Evolutionary conservation across 30 jellyfish, hydroid and myxozoan genomes (phyloP).

Genomic region (Pelagia noctiluca): DNA sequence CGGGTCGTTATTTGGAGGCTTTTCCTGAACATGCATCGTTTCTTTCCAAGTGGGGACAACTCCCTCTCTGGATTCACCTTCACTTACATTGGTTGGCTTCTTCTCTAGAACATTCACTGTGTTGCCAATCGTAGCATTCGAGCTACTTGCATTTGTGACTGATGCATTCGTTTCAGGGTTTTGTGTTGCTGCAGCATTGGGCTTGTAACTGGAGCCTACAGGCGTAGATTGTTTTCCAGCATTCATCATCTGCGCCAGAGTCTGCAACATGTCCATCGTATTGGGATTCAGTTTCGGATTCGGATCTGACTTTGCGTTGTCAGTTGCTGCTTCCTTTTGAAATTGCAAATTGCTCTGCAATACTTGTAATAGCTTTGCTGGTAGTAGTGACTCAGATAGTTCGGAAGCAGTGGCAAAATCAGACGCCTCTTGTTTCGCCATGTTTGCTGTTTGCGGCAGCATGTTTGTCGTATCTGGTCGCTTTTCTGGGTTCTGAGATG

Average conservation of each 20-base stretch:
- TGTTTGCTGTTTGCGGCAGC: not conserved
- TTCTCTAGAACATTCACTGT: conserved; percentile 10
- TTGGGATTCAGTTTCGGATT: conserved; percentile 8
- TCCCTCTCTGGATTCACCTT: conserved; percentile 74
- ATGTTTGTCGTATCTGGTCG: too few relatives aligned
- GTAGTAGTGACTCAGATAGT: conserved; percentile 61
- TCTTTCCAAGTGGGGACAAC: conserved; percentile 67
- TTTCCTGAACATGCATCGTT: conserved; percentile 61
- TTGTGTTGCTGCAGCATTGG: not conserved
- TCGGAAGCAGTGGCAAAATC: conserved; percentile 61
- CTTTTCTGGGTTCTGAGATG: not conserved
- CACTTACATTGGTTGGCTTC: conserved; percentile 51
- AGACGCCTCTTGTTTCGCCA: conserved; percentile 39
- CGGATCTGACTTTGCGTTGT: not conserved
- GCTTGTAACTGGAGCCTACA: conserved; percentile 10
- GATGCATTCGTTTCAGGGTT: not conserved
- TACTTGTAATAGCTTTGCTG: conserved; percentile 62
- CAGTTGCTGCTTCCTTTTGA: conserved; percentile 19
- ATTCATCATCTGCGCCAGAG: conserved; percentile 68
- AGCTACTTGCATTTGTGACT: not conserved
- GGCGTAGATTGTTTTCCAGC: conserved; percentile 36
- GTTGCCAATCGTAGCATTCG: too few relatives aligned
- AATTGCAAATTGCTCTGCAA: conserved; percentile 31
- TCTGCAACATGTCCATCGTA: conserved; percentile 55
- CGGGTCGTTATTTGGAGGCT: conserved; percentile 51